A percentile compares a stretch with the other conserved stretches of the same genome.
phyloP scores from a whole-genome alignment of 2,888 invertebrate species.

The Drosophila mayaguana region DNA sequence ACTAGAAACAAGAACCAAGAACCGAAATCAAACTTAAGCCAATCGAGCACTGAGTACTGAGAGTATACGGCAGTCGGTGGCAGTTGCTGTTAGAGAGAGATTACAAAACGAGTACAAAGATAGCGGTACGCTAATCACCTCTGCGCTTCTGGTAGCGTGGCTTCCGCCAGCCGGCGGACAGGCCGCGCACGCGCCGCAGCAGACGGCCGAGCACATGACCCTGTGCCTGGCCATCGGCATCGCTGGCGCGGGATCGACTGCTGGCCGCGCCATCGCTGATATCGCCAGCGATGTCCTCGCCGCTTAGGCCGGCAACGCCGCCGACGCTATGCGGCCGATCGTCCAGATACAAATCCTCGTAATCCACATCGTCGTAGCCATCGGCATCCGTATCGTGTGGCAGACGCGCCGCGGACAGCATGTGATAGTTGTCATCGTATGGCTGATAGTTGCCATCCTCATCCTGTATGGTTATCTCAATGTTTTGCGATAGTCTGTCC shows the following conservation, averaged over 20 bases:
- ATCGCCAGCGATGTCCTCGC: constrained; percentile 79
- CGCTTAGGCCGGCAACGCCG: constrained; percentile 46
- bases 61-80: constrained; percentile 48
- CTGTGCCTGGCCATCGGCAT: constrained; percentile 55
- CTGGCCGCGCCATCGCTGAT: constrained; percentile 81
- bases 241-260: constrained; percentile 75
- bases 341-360: constrained; percentile 71
- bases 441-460: constrained; percentile 83
- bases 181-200: constrained; percentile 83
- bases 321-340: constrained; percentile 62
- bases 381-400: constrained; percentile 44
- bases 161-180: constrained; percentile 85
- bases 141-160: constrained; percentile 84
- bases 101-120: constrained; percentile 52
- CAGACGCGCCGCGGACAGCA: constrained; percentile 53
- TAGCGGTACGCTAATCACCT: constrained; percentile 82
- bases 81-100: constrained; percentile 69
- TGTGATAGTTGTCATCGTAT: constrained; percentile 82
- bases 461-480: constrained; percentile 85
- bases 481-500: constrained; percentile 83
- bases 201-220: constrained; percentile 82
- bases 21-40: constrained; percentile 52
- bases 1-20: constrained; percentile 54
- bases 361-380: constrained; percentile 67
- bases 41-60: constrained; percentile 52